A percentile compares a stretch with the other conserved stretches of the same genome.
Conservation (phyloP, 2,888 invertebrate genomes). For the Panopea generosa region DNA sequence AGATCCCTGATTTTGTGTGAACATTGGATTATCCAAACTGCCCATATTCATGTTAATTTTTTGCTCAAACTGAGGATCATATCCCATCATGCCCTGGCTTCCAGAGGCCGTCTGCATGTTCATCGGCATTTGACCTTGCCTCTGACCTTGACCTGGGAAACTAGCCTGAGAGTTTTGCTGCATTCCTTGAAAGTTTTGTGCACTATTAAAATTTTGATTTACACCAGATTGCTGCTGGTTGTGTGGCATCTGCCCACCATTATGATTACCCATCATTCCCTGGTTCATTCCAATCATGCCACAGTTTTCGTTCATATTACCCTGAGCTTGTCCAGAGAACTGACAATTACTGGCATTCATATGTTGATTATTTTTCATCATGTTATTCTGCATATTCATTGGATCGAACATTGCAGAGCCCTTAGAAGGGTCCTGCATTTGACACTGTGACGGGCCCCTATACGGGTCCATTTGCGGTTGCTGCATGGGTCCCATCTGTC, state of each 20-base stretch:
- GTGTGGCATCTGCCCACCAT: slow-evolving; percentile 29
- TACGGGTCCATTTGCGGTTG: slow-evolving; percentile 60
- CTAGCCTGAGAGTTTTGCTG: slow-evolving; percentile 39
- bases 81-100: slow-evolving; percentile 56
- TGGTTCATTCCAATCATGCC: slow-evolving; percentile 67
- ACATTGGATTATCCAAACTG: slow-evolving; percentile 58
- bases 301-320: slow-evolving; percentile 65
- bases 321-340: slow-evolving; percentile 51
- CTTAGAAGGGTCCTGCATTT: slow-evolving; percentile 62
- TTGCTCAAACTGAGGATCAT: slow-evolving; percentile 55
- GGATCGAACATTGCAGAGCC: slow-evolving; percentile 58
- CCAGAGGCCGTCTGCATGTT: slow-evolving; percentile 43
- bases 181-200: slow-evolving; percentile 56
- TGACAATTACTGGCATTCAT: slow-evolving; percentile 50
- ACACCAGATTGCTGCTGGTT: slow-evolving; percentile 41
- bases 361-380: slow-evolving; percentile 38
- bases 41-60: slow-evolving; percentile 65
- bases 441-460: slow-evolving; percentile 55
- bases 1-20: slow-evolving; percentile 51
- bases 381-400: slow-evolving; percentile 52
- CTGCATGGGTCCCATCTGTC: slow-evolving; percentile 66
- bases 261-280: slow-evolving; percentile 60
- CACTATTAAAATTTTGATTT: slow-evolving; percentile 58
- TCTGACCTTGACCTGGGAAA: slow-evolving; percentile 23
- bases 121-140: slow-evolving; percentile 46